Evolutionary conservation across 1,140 invertebrate species (phyloP).

Genomic region (Penaeus japonicus): DNA sequence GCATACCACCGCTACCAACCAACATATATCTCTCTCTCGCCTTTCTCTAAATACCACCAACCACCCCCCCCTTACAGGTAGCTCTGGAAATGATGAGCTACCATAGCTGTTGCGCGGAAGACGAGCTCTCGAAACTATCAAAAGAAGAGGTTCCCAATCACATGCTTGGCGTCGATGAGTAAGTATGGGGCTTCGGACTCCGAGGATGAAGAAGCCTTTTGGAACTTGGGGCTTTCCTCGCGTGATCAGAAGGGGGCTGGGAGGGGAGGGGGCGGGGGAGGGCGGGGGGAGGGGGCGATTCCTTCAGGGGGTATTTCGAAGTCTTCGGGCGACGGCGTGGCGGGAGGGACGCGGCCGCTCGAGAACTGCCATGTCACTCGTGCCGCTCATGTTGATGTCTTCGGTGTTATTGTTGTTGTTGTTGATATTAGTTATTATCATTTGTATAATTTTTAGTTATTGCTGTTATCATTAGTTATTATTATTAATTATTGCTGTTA

Average conservation of each 20-base stretch:
- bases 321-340: neutral
- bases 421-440: too few relatives aligned
- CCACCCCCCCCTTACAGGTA: conserved; percentile 56
- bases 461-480: too few relatives aligned
- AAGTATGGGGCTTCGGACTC: conserved; percentile 32
- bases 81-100: conserved; percentile 60
- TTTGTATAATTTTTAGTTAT: too few relatives aligned
- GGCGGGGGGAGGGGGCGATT: neutral
- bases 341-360: neutral
- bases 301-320: neutral
- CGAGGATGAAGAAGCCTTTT: neutral
- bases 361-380: too few relatives aligned
- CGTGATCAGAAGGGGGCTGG: neutral
- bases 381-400: too few relatives aligned
- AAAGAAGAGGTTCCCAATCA: conserved; percentile 48
- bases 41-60: conserved; percentile 20
- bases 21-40: neutral
- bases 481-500: too few relatives aligned
- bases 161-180: conserved; percentile 58
- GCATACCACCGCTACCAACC: neutral
- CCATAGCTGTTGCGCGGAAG: conserved; percentile 49
- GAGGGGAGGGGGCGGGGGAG: neutral
- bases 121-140: conserved; percentile 52
- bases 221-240: neutral
- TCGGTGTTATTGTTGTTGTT: too few relatives aligned